Conservation (phyloP, 2,113 vertebrate genomes). For the Poeciliopsis retropinna region DNA sequence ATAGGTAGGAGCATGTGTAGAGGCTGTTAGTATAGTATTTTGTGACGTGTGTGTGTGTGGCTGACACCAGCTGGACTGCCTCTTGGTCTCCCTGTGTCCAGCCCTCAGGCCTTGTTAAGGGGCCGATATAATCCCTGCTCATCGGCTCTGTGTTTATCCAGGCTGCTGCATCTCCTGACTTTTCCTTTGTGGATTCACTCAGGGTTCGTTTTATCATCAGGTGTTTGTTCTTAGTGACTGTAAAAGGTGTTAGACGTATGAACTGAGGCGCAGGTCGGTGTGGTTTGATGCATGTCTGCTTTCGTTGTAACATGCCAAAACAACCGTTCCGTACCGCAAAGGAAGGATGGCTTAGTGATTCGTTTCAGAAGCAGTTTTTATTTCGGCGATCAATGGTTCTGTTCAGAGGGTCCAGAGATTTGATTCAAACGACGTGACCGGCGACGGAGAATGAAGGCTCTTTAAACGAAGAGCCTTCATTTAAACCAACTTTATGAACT, state of each 20-base stretch:
- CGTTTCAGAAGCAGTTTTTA: too few relatives aligned
- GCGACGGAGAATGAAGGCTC: too few relatives aligned
- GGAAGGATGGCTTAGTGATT: too few relatives aligned
- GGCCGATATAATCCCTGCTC: constrained; percentile 37
- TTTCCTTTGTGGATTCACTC: constrained; percentile 2
- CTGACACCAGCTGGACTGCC: constrained; percentile 55
- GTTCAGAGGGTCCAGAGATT: too few relatives aligned
- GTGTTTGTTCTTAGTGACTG: background rate
- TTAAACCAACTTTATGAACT: too few relatives aligned
- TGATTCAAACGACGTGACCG: too few relatives aligned
- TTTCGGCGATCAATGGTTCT: too few relatives aligned
- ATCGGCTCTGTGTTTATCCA: constrained; percentile 53
- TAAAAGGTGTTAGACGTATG: background rate
- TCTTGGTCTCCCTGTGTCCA: constrained; percentile 36
- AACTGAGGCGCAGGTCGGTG: background rate
- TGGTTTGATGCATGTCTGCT: too few relatives aligned
- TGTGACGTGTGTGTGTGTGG: constrained; percentile 35
- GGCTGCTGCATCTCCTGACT: constrained; percentile 29
- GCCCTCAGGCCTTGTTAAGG: constrained; percentile 50
- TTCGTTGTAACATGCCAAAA: too few relatives aligned
- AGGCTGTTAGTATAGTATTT: constrained; percentile 33
- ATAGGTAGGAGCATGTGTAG: constrained; percentile 44
- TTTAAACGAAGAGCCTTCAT: too few relatives aligned
- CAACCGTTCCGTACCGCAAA: too few relatives aligned
- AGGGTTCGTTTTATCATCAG: background rate